Conservation (phyloP, 1,140 invertebrate species). For the Drosophila yakuba region DNA sequence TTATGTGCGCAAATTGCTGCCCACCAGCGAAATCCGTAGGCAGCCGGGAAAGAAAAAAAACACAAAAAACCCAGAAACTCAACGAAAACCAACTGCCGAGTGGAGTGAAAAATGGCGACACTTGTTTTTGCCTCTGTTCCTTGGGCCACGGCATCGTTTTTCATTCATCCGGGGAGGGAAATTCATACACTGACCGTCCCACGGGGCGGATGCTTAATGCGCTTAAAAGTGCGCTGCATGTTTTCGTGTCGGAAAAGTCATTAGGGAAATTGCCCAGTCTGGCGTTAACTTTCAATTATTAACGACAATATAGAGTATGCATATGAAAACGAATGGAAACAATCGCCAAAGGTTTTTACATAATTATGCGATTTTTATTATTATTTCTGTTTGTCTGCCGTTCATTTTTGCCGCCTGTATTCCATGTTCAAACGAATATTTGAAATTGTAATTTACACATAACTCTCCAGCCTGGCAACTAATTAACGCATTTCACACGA, state of each 20-base stretch:
- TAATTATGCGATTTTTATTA: conserved; percentile 58
- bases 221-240: conserved; percentile 57
- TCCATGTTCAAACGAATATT: conserved; percentile 15
- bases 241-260: conserved; percentile 60
- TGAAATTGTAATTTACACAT: conserved; percentile 27
- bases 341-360: conserved; percentile 15
- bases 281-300: conserved; percentile 56
- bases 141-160: conserved; percentile 55
- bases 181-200: conserved; percentile 68
- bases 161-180: conserved; percentile 67
- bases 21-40: conserved; percentile 53
- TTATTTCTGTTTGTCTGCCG: conserved; percentile 38
- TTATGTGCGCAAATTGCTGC: conserved; percentile 80
- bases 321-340: conserved; percentile 12
- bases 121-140: conserved; percentile 56
- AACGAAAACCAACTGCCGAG: conserved; percentile 25
- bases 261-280: conserved; percentile 66
- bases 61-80: background rate
- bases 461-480: conserved; percentile 11
- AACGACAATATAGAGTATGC: background rate
- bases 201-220: conserved; percentile 65
- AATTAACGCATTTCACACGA: conserved; percentile 9
- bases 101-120: conserved; percentile 65
- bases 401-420: conserved; percentile 22
- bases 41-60: background rate